Percentiles rank a stretch among this genome's conserved stretches.
Conservation (phyloP, 2,888 invertebrate species). For the Aplocera efformata region DNA sequence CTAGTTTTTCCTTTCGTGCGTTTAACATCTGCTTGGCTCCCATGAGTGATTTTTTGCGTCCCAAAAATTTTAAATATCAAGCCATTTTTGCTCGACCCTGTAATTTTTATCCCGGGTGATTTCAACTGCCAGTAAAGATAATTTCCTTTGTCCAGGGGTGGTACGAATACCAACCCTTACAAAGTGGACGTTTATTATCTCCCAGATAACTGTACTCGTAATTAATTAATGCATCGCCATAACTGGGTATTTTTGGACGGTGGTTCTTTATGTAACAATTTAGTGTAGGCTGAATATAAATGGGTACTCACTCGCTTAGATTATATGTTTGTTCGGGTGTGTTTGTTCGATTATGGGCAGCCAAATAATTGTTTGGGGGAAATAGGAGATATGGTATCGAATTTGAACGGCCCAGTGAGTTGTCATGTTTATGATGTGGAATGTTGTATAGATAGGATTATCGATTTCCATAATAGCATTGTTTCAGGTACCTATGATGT, state of each 20-base stretch:
- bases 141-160: constrained; percentile 33
- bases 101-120: constrained; percentile 32
- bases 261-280: constrained; percentile 1
- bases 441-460: too few species aligned
- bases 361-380: constrained; percentile 17
- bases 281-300: constrained; percentile 8
- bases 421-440: constrained; percentile 4
- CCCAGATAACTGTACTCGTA: constrained; percentile 14
- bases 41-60: constrained; percentile 7
- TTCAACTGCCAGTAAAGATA: constrained; percentile 33
- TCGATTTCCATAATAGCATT: too few species aligned
- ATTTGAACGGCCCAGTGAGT: constrained; percentile 5
- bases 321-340: constrained; percentile 16
- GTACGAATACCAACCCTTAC: constrained; percentile 8
- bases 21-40: constrained; percentile 10
- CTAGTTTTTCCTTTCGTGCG: constrained; percentile 1
- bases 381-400: constrained; percentile 14
- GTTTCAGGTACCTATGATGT: too few species aligned
- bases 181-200: constrained; percentile 18
- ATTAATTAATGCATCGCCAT: constrained; percentile 25
- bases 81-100: constrained; percentile 28
- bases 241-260: constrained; percentile 7
- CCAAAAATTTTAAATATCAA: constrained; percentile 12
- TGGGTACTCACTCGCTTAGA: constrained; percentile 5
- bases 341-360: constrained; percentile 19